Base-by-base conservation (phyloP, 2,888 invertebrate genomes). In the Andrena bicolor region DNA sequence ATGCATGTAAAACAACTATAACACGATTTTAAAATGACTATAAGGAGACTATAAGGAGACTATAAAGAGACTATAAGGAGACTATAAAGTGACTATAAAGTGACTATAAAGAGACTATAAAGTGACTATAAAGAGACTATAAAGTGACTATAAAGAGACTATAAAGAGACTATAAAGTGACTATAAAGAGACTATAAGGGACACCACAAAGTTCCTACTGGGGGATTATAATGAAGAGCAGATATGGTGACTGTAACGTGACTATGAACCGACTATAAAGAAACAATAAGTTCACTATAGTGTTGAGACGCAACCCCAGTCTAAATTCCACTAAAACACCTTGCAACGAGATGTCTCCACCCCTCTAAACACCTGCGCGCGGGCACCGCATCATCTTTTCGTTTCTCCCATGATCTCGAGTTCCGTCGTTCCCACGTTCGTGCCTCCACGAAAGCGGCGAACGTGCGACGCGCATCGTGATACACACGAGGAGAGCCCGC, bases 381-480 rank as follows among this genome's bases (percentile, higher is more conserved):
- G 23, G 20, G 4, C 26, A n/a, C 20, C 53, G 20, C 53, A 3
- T 53, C 53, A 20, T 56, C 26, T 26, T 23, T 10, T 26, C 20
- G 8, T 20, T 51, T 51, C 23, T 56, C 26, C 23, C 41, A 10
- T 28, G 58, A 32, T 69, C 16, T 28, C 26, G 20, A 16, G 41
- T 66, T 35, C 23, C 30, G 28, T 23, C 41, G 51, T 79, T 79
- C 79, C 79, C 75, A 76, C 76, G 75, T 76, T 70, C 53, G 20
- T 49, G 49, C 26, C 58, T 20, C 41, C 49, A 48, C 63, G 61
- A 58, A 61, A 69, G 53, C 35, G 64, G 49, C 63, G 58, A 64
- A 69, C 56, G 68, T 51, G 51, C 60, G 69, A 65, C 41, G 61
- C 64, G 66, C 60, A 61, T 60, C 23, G 71, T 53, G 76, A 69